Percentiles rank a stretch among this genome's conserved stretches.
These are phyloP conservation scores for Heliconius himera DNA, from an alignment of 1,140 invertebrate species.

Conservation along the genomic window DNA sequence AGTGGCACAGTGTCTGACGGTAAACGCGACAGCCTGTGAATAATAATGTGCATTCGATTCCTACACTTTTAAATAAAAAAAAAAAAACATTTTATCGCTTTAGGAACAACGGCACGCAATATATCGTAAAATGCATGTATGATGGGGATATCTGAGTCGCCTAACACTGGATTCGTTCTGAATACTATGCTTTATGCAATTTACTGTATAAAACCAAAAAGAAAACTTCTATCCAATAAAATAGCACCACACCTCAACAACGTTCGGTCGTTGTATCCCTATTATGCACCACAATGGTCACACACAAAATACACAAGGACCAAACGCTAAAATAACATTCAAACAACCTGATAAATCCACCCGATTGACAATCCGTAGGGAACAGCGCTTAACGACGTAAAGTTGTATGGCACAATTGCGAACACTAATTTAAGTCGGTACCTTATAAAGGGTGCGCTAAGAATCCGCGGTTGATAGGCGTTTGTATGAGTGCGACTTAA, in stretches of 20 bases:
- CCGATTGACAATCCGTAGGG: conserved; percentile 68
- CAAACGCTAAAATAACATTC: conserved; percentile 52
- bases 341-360: conserved; percentile 71
- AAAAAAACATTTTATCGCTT: too few relatives aligned
- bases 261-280: background rate
- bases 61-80: too few relatives aligned
- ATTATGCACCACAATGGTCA: conserved; percentile 19
- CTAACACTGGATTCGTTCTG: too few relatives aligned
- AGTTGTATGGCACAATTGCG: conserved; percentile 70
- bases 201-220: background rate
- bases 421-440: conserved; percentile 74
- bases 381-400: conserved; percentile 58
- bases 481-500: conserved; percentile 72
- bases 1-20: too few relatives aligned
- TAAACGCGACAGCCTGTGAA: too few relatives aligned
- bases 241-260: background rate
- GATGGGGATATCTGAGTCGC: too few relatives aligned
- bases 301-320: conserved; percentile 50
- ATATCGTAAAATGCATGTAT: too few relatives aligned
- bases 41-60: too few relatives aligned
- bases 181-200: too few relatives aligned
- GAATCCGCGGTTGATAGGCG: conserved; percentile 75
- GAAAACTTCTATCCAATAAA: background rate
- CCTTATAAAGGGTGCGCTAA: conserved; percentile 75
- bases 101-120: too few relatives aligned